Base-by-base conservation (phyloP, 2,888 invertebrate genomes). In the Vanessa cardui region DNA sequence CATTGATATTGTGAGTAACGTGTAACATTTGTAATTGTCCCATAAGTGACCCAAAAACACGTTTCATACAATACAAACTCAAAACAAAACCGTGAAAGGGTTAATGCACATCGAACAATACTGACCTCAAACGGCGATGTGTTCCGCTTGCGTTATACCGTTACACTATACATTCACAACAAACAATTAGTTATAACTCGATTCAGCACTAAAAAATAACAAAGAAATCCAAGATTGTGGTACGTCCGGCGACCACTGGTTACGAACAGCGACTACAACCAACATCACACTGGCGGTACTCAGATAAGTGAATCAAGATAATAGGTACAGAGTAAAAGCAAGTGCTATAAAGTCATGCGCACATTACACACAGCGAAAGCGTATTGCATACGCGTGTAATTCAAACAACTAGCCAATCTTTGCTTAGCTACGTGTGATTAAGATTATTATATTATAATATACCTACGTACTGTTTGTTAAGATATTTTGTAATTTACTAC, bases 301-400 rank as follows among this genome's bases (percentile, higher is more conserved):
- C 78, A 87, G 90, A 90, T 90, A 89, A 89, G 80, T 85, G 83
- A 86, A 84, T 87, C 89, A 79, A 90, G 90, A 90, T 90, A 89
- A 81, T 86, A 85, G 84, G 85, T 66, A 64, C 63, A 18, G 52
- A 62, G 73, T 86, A 88, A 87, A 87, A 88, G 86, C 80, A 77
- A 73, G 65, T 56, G 58, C 31, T 58, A 58, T 70, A 73, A 75
- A 77, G 72, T 68, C 62, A 78, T 72, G 72, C 79, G 81, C 83
- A 84, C 71, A 74, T 63, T 54, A 44, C 26, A 63, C 26, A 63
- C 52, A 3, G n/a, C 68, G 61, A 68, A 66, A 68, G 67, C 62
- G 58, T 46, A 9, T 39, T 39, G 12, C 21, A 20, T 26, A 50
- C 50, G 21, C 31, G 33, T 33, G 39, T 33, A 58, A 39, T 18